phyloP scores from a whole-genome alignment of 2,797 vertebrate genomes.

The Falco columbarius region DNA sequence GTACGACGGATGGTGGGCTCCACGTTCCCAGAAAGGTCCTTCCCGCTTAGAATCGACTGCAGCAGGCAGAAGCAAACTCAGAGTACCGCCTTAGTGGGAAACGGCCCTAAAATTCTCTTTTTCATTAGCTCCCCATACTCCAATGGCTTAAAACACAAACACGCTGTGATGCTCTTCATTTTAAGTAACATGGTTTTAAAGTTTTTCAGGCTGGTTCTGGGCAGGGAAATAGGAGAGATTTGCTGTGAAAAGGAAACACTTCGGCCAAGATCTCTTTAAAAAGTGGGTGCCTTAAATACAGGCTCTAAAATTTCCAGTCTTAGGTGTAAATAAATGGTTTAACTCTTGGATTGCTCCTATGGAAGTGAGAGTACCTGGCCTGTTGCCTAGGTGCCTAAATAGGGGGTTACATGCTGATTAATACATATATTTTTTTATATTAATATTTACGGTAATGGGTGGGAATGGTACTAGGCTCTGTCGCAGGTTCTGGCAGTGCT shows the following conservation, averaged over 20 bases:
- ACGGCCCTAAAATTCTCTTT: background rate
- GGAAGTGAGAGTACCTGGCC: background rate
- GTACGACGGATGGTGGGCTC: rapidly evolving
- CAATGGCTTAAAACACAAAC: background rate
- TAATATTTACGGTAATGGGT: background rate
- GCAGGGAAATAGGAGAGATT: background rate
- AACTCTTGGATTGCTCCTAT: background rate
- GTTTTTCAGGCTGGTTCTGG: background rate
- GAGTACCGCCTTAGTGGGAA: background rate
- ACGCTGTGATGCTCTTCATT: background rate
- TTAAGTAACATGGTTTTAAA: background rate
- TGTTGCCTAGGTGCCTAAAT: background rate
- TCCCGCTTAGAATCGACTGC: background rate
- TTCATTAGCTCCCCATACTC: rapidly evolving
- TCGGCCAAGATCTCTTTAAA: background rate
- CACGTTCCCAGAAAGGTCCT: background rate
- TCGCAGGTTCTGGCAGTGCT: background rate
- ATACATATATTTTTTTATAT: background rate
- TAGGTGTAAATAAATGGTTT: background rate
- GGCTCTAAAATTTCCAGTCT: background rate
- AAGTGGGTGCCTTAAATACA: background rate
- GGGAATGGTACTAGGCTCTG: background rate
- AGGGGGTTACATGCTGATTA: background rate
- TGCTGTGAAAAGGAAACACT: background rate
- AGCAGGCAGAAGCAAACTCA: background rate